Evolutionary conservation across 2,113 vertebrate genomes (phyloP).

Genomic region (Trematocara unimaculatum): DNA sequence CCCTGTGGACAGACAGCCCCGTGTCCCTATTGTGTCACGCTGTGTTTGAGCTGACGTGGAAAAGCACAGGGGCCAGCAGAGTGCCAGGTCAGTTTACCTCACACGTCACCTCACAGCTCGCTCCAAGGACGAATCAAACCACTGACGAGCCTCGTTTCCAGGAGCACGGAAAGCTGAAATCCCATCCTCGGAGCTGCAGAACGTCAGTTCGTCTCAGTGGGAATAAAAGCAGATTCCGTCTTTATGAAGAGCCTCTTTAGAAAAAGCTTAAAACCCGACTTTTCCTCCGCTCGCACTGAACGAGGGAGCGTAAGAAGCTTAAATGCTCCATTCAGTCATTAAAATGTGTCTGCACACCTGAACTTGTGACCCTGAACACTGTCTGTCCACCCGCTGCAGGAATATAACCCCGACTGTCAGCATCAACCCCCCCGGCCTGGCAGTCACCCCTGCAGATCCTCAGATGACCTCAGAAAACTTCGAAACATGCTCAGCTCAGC

Average conservation of each 20-base stretch:
- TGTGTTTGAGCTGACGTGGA: constrained; percentile 35
- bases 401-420: background rate
- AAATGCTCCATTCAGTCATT: background rate
- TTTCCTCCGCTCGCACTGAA: background rate
- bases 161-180: background rate
- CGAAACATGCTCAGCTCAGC: background rate
- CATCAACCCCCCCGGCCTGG: background rate
- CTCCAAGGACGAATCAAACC: background rate
- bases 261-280: background rate
- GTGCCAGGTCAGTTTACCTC: constrained; percentile 51
- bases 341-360: background rate
- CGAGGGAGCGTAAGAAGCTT: background rate
- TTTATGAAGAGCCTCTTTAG: background rate
- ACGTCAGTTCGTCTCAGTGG: background rate
- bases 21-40: constrained; percentile 65
- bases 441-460: background rate
- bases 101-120: background rate
- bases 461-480: background rate
- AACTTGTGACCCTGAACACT: background rate
- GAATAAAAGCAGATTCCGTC: background rate
- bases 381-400: background rate
- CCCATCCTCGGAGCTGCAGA: background rate
- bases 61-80: constrained; percentile 43
- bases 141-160: background rate
- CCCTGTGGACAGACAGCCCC: background rate